Percentiles rank a stretch among this genome's conserved stretches.
phyloP scores from a whole-genome alignment of 2,888 invertebrate genomes.

The Portevinia maculata region DNA sequence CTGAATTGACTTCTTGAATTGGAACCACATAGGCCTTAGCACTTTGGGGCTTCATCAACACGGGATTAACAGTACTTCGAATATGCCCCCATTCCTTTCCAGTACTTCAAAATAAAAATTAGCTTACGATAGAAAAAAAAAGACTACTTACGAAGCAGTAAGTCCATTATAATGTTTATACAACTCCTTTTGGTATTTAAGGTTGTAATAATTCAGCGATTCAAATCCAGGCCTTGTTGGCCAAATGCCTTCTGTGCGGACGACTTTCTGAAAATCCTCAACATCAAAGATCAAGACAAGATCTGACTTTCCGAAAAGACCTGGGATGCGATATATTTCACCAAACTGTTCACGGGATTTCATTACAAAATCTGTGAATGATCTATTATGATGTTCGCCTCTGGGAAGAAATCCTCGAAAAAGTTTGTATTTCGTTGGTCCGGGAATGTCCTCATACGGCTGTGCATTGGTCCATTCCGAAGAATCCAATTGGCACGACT shows the following conservation, averaged over 20 bases:
- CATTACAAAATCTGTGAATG: constrained; percentile 74
- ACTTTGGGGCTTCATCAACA: constrained; percentile 85
- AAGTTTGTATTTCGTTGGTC: constrained; percentile 77
- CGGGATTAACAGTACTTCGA: constrained; percentile 86
- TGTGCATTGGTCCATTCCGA: constrained; percentile 79
- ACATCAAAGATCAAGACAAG: constrained; percentile 83
- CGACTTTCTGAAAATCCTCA: constrained; percentile 83
- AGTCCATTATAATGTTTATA: constrained; percentile 73
- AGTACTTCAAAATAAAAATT: too few relatives aligned
- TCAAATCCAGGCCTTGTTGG: constrained; percentile 82
- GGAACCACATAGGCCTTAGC: constrained; percentile 83
- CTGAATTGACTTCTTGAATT: constrained; percentile 27
- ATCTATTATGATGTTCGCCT: constrained; percentile 76
- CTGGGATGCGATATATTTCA: constrained; percentile 81
- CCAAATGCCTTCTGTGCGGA: constrained; percentile 83
- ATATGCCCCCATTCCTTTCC: constrained; percentile 85
- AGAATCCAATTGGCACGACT: too few relatives aligned
- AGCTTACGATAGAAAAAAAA: neutral
- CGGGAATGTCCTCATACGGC: constrained; percentile 78
- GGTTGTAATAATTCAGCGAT: constrained; percentile 81
- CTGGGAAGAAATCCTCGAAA: constrained; percentile 78
- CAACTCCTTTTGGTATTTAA: constrained; percentile 74
- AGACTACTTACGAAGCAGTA: constrained; percentile 58
- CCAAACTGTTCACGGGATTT: constrained; percentile 52
- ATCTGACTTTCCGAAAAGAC: constrained; percentile 78